Conservation (phyloP, 2,797 vertebrate species). For the Malurus leucopterus region DNA sequence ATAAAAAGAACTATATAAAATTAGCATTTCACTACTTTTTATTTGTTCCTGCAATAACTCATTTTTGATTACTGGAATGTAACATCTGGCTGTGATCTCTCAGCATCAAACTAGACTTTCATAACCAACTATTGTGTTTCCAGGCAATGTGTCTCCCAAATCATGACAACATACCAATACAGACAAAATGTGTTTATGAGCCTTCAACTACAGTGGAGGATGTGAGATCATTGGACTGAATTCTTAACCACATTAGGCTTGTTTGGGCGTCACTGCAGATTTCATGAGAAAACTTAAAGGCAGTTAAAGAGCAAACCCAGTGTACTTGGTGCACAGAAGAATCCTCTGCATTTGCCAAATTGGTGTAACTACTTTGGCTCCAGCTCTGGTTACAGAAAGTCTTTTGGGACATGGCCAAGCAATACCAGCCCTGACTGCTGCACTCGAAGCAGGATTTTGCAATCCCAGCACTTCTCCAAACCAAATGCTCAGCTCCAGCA, state of each 20-base stretch:
- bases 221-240: constrained; percentile 44
- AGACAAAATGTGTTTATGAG: constrained; percentile 53
- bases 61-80: constrained; percentile 36
- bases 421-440: not conserved
- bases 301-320: not conserved
- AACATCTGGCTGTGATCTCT: constrained; percentile 34
- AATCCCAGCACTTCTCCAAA: not conserved
- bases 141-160: constrained; percentile 34
- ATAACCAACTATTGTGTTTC: constrained; percentile 43
- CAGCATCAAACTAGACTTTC: constrained; percentile 29
- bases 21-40: constrained; percentile 14
- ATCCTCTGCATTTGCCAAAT: not conserved
- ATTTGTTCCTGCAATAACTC: constrained; percentile 9
- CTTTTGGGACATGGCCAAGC: not conserved
- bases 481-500: not conserved
- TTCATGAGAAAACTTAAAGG: constrained; percentile 3
- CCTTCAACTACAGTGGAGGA: constrained; percentile 21
- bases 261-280: not conserved
- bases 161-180: constrained; percentile 31
- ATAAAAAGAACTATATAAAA: not conserved
- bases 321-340: not conserved
- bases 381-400: not conserved
- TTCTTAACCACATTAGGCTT: constrained; percentile 6
- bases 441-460: not conserved
- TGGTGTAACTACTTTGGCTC: not conserved